Base-by-base conservation (phyloP, 2,888 invertebrate genomes). In the Caenorhabditis sulstoni region DNA sequence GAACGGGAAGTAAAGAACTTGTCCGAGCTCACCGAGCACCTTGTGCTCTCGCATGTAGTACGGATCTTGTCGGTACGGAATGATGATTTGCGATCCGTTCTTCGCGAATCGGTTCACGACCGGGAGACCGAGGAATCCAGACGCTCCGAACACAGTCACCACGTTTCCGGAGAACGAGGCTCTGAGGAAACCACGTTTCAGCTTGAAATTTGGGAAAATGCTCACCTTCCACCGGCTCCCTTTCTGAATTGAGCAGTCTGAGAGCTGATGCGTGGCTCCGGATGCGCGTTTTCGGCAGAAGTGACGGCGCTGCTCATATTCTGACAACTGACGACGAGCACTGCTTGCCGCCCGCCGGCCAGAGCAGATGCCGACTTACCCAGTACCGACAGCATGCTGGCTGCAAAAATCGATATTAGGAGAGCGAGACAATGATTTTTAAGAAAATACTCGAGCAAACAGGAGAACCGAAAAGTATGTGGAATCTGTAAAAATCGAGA, bases 91-190 rank as follows among this genome's bases (percentile, higher is more conserved):
- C 84, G 88, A 88, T 29, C 91, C 91, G 66, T 87, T 85, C 81
- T 91, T 91, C 0, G 90, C 98, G 66, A 99, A 92, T 88, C 94
- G 94, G 90, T 96, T 97, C 91, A 95, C 94, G 16, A 98, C 93
- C 92, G 94, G 94, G 83, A 94, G 93, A 0, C 98, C 99, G 0
- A 97, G 91, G 89, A 95, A 96, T 1, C 98, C 98, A 41, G 94
- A 94, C 68, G 62, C 98, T 16, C 88, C 87, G 59, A 81, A 87
- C 0, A 99, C 95, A n/a, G 99, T 99, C n/a, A 95, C 96, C 1
- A 98, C 96, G 67, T 95, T 93, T 0, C 99, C 99, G 92, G 95
- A 98, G 91, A 98, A 99, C 90, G 97, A 97, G 85, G 95, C 94
- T 41, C 99, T 94, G 18, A 97, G 75, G 78, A 35, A 4, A 29